Evolutionary conservation across 2,888 invertebrate genomes (phyloP).

Genomic region (Ophonus ardosiacus): DNA sequence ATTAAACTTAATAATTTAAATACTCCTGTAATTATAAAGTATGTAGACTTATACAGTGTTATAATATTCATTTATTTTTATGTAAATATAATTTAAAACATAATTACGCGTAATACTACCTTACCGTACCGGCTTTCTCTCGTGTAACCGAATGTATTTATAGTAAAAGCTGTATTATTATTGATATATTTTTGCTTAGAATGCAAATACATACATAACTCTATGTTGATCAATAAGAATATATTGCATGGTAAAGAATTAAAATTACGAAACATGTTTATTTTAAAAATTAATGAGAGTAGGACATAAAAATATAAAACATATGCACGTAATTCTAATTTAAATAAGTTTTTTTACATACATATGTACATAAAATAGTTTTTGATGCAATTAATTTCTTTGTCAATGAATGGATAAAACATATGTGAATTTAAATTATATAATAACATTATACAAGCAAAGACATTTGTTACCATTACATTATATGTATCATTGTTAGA

Average conservation of each 20-base stretch:
- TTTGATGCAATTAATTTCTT: slow-evolving; percentile 22
- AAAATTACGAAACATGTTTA: not conserved
- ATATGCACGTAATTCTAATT: not conserved
- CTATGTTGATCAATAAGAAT: not conserved
- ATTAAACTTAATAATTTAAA: too few species aligned
- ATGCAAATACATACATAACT: not conserved
- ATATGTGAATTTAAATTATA: slow-evolving; percentile 15
- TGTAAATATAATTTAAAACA: too few species aligned
- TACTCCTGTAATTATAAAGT: too few species aligned
- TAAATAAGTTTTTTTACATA: not conserved
- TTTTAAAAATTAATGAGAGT: not conserved
- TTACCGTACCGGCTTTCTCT: too few species aligned
- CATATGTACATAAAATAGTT: not conserved
- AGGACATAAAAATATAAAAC: not conserved
- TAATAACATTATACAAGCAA: slow-evolving; percentile 2
- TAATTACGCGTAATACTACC: too few species aligned
- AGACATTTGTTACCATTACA: slow-evolving; percentile 24
- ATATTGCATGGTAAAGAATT: not conserved
- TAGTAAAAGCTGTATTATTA: too few species aligned
- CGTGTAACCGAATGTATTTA: too few species aligned
- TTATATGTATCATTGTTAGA: not conserved
- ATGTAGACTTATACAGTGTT: too few species aligned
- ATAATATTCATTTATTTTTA: too few species aligned
- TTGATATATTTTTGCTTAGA: too few species aligned
- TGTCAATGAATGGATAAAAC: slow-evolving; percentile 9